Evolutionary conservation across 2,888 invertebrate genomes (phyloP).

Genomic region (Drosophila monieri): DNA sequence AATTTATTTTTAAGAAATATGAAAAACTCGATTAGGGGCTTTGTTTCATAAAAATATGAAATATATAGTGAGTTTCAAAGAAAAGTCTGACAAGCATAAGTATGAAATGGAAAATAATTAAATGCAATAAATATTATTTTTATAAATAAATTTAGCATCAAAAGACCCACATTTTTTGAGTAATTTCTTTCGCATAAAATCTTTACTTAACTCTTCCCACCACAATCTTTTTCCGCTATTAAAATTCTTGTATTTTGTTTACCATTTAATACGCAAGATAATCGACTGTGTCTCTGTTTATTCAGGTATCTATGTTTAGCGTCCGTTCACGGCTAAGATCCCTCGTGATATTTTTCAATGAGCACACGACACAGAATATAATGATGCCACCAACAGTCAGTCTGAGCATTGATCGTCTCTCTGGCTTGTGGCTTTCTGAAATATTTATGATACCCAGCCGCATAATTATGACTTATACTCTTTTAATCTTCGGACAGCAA

Average conservation of each 20-base stretch:
- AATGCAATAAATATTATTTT: no score
- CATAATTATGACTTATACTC: conserved; percentile 47
- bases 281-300: conserved; percentile 25
- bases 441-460: conserved; percentile 54
- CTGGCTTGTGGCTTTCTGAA: conserved; percentile 5
- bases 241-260: conserved; percentile 1
- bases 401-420: background rate
- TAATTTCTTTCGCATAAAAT: background rate
- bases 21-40: background rate
- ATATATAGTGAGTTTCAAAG: background rate
- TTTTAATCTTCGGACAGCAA: conserved; percentile 53
- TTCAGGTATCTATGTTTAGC: conserved; percentile 35
- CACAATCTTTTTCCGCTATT: background rate
- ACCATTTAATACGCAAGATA: conserved; percentile 23
- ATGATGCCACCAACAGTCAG: background rate
- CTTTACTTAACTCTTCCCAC: background rate
- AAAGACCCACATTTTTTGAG: background rate
- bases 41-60: background rate
- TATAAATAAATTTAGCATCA: no score
- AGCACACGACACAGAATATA: conserved; percentile 28
- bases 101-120: no score
- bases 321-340: conserved; percentile 46
- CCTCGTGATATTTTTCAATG: conserved; percentile 50
- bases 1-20: background rate
- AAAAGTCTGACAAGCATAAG: no score